Conservation (phyloP, 2,113 vertebrate species). For the Eudyptes chrysolophus region DNA sequence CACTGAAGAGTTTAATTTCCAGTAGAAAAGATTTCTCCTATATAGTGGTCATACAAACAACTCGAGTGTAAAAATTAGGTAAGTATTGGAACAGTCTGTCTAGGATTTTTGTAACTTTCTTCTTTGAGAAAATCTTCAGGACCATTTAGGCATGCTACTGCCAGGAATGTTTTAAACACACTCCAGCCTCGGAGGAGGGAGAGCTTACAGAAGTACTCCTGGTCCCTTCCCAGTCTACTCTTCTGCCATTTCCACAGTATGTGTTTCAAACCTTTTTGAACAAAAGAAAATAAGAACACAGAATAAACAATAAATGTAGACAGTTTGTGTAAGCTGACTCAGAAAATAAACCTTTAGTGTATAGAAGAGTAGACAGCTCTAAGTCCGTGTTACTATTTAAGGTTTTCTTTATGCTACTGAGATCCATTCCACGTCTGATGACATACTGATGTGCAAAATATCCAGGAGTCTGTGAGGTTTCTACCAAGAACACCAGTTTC, state of each 20-base stretch:
- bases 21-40: neutral
- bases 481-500: neutral
- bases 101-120: neutral
- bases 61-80: neutral
- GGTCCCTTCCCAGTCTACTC: neutral
- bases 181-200: neutral
- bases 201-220: neutral
- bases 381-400: neutral
- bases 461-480: neutral
- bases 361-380: neutral
- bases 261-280: neutral
- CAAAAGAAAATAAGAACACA: neutral
- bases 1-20: neutral
- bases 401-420: neutral
- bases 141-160: neutral
- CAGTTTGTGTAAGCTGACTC: neutral
- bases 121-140: neutral
- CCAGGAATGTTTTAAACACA: neutral
- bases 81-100: neutral
- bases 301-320: neutral
- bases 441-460: neutral
- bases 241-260: neutral
- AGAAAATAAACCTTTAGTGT: neutral
- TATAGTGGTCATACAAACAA: neutral
- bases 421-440: neutral